These are phyloP conservation scores for Gopherus evgoodei DNA, from an alignment of 2,113 vertebrate genomes.

Conservation along the genomic window DNA sequence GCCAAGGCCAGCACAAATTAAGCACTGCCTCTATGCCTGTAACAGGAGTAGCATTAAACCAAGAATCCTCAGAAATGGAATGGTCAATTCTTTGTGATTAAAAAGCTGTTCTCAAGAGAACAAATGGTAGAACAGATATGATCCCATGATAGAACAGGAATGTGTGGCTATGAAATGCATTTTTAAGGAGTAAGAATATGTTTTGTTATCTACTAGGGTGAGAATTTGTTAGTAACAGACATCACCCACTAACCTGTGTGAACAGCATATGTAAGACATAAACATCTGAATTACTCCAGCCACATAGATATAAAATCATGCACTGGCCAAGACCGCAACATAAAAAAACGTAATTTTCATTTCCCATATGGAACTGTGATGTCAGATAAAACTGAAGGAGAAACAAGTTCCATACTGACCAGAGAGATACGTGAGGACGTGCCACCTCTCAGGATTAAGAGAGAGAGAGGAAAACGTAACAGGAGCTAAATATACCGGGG, in stretches of 20 bases:
- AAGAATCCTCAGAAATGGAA: background rate
- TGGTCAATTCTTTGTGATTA: background rate
- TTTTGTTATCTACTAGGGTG: background rate
- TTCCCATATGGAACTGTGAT: background rate
- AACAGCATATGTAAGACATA: conserved; percentile 41
- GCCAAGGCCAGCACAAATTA: too few relatives aligned
- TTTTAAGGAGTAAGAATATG: conserved; percentile 28
- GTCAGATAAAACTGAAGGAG: conserved; percentile 26
- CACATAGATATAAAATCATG: conserved; percentile 12
- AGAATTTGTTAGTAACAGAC: conserved; percentile 25
- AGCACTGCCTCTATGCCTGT: background rate
- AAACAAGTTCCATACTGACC: background rate
- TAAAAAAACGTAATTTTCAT: background rate
- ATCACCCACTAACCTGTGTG: conserved; percentile 17
- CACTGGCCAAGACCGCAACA: background rate
- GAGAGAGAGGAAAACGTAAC: background rate
- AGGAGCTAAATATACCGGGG: background rate
- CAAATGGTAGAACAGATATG: background rate
- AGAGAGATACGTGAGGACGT: conserved; percentile 26
- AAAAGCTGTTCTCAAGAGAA: background rate
- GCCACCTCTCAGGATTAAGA: conserved; percentile 19
- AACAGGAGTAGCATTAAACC: background rate
- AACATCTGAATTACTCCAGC: conserved; percentile 32
- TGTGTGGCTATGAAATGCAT: conserved; percentile 44
- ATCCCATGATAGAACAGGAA: conserved; percentile 28